A percentile compares a stretch with the other conserved stretches of the same genome.
Evolutionary conservation across 2,113 vertebrate genomes (phyloP).

Genomic region (Hippocampus mohnikei): DNA sequence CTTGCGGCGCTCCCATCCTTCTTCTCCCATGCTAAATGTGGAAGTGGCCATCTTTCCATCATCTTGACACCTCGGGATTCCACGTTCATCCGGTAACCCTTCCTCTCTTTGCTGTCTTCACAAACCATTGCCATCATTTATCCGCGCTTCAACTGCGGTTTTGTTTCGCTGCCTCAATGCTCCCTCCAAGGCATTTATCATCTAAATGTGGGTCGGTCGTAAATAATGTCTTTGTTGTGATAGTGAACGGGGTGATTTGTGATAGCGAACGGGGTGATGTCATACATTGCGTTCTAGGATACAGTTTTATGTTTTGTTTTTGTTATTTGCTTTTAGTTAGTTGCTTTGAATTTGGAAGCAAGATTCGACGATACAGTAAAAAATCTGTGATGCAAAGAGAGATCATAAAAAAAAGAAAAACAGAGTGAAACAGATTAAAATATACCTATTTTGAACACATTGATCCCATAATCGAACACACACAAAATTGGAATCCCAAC

Average conservation of each 20-base stretch:
- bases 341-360: not conserved
- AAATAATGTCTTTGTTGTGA: not conserved
- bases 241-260: conserved; percentile 9
- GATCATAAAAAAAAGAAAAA: no score
- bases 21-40: conserved; percentile 27
- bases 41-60: conserved; percentile 36
- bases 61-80: conserved; percentile 9
- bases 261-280: conserved; percentile 1
- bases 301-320: not conserved
- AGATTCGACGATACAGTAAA: not conserved
- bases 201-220: not conserved
- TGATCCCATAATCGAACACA: no score
- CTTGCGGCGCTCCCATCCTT: conserved; percentile 24
- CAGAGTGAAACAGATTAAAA: no score
- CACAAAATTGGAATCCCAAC: no score
- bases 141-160: conserved; percentile 14
- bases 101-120: not conserved
- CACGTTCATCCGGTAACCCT: not conserved
- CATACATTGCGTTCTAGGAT: not conserved
- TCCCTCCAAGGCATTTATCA: conserved; percentile 6
- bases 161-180: conserved; percentile 17
- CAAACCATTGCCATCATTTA: conserved; percentile 11
- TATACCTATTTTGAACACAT: no score
- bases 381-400: not conserved
- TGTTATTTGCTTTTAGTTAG: not conserved